phyloP scores from a whole-genome alignment of 2,888 invertebrate genomes.

The Congeria kusceri region DNA sequence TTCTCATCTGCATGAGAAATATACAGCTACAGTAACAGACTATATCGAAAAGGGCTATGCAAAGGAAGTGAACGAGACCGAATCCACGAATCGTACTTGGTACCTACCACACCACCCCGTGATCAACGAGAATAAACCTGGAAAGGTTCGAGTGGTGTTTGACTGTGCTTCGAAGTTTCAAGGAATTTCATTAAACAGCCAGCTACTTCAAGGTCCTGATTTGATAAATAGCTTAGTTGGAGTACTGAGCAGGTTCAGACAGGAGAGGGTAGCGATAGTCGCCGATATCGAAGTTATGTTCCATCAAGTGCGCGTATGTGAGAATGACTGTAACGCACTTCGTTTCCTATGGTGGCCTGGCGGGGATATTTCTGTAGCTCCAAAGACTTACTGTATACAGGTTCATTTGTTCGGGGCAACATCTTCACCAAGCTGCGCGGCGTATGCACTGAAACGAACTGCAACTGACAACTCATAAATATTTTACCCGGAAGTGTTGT shows the following conservation, averaged over 20 bases:
- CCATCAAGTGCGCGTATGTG: slow-evolving; percentile 49
- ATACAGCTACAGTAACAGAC: slow-evolving; percentile 20
- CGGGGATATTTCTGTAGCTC: slow-evolving; percentile 31
- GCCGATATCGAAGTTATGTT: slow-evolving; percentile 63
- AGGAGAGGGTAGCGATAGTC: slow-evolving; percentile 39
- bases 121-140: slow-evolving; percentile 49
- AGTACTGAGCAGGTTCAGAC: slow-evolving; percentile 50
- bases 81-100: slow-evolving; percentile 26
- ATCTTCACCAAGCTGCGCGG: slow-evolving; percentile 55
- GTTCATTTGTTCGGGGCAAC: slow-evolving; percentile 59
- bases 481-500: slow-evolving; percentile 28
- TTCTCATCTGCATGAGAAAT: slow-evolving; percentile 14
- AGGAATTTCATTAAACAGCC: slow-evolving; percentile 50
- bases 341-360: slow-evolving; percentile 57
- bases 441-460: slow-evolving; percentile 44
- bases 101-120: slow-evolving; percentile 61
- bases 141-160: slow-evolving; percentile 49
- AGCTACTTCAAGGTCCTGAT: slow-evolving; percentile 59
- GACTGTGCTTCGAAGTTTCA: slow-evolving; percentile 57
- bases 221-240: slow-evolving; percentile 54
- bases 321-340: slow-evolving; percentile 35
- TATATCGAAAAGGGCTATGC: slow-evolving; percentile 51
- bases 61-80: slow-evolving; percentile 14
- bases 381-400: slow-evolving; percentile 39
- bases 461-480: slow-evolving; percentile 28